phyloP scores from a whole-genome alignment of 2,113 vertebrate genomes.

The Pan troglodytes region NHGRI_mPanTro3-v2.1_pri NC_072413.2:73034001-73034500 shows the following conservation, averaged over 20 bases:
- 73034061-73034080: constrained; percentile 42
- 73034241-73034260: constrained; percentile 4
- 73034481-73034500: constrained; percentile 19
- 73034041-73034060: constrained; percentile 41
- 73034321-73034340: constrained; percentile 50
- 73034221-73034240: not conserved
- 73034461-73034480: constrained; percentile 65
- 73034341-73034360: constrained; percentile 51
- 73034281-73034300: constrained; percentile 17
- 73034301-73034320: constrained; percentile 29
- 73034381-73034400: constrained; percentile 52
- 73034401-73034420: not conserved
- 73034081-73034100: constrained; percentile 56
- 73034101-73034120: not conserved
- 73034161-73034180: not conserved
- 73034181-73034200: not conserved
- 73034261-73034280: constrained; percentile 37
- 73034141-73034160: not conserved
- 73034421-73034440: constrained; percentile 26
- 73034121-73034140: not conserved
- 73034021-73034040: constrained; percentile 57
- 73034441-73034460: constrained; percentile 63
- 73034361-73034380: constrained; percentile 45
- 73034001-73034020: constrained; percentile 72
- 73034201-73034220: not conserved